Evolutionary conservation across 2,797 vertebrate genomes (phyloP).

Genomic region (Adelosebastes latens): DNA sequence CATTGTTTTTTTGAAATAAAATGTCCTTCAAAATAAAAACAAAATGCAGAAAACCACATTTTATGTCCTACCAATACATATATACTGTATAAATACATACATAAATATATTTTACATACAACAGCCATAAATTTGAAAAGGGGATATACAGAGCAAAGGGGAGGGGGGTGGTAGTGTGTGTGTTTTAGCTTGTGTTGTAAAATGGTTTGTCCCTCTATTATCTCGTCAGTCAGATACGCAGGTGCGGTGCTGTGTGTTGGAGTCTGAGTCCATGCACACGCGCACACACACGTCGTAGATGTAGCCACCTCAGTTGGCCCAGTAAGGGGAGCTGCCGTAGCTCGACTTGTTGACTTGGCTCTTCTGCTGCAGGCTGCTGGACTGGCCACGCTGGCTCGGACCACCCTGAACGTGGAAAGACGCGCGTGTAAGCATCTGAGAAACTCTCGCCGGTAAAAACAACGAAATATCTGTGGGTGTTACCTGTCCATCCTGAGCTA

Average conservation of each 20-base stretch:
- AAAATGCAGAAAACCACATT: slow-evolving; percentile 89
- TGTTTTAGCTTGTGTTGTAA: slow-evolving; percentile 74
- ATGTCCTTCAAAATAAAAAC: slow-evolving; percentile 86
- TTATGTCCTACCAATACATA: slow-evolving; percentile 94
- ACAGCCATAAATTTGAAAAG: slow-evolving; percentile 92
- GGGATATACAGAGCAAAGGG: slow-evolving; percentile 86
- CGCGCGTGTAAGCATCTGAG: neutral
- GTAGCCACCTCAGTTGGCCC: slow-evolving; percentile 89
- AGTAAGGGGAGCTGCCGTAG: slow-evolving; percentile 95
- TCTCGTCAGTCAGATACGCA: slow-evolving; percentile 78
- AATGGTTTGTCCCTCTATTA: slow-evolving; percentile 75
- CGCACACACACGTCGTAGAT: neutral
- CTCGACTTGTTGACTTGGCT: slow-evolving; percentile 95
- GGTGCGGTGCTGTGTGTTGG: slow-evolving; percentile 46
- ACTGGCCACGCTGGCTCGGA: slow-evolving; percentile 90
- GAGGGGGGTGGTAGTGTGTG: slow-evolving; percentile 80
- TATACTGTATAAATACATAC: slow-evolving; percentile 97
- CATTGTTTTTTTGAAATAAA: slow-evolving; percentile 81
- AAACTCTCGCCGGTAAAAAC: neutral
- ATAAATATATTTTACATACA: slow-evolving; percentile 99
- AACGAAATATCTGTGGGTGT: slow-evolving; percentile 3
- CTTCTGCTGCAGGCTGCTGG: slow-evolving; percentile 96
- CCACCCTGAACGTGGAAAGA: slow-evolving; percentile 81
- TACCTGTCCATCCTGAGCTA: slow-evolving; percentile 95
- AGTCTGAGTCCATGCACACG: slow-evolving; percentile 28